These are phyloP conservation scores for Colinus virginianus DNA, from an alignment of 2,113 vertebrate species.

Conservation along the genomic window DNA sequence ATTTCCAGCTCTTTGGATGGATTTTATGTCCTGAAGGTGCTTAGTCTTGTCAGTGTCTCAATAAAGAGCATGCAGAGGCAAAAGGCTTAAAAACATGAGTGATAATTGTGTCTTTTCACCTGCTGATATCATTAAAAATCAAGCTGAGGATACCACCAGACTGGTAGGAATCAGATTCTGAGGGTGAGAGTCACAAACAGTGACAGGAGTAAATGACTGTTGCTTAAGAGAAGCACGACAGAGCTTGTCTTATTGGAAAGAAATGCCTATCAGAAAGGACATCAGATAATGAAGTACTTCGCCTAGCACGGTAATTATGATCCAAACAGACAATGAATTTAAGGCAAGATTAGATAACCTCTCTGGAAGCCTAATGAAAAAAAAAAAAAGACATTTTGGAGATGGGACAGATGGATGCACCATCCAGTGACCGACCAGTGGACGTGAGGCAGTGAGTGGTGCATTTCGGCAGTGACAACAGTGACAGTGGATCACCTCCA, in stretches of 20 bases:
- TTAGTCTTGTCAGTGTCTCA: neutral
- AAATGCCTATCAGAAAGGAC: neutral
- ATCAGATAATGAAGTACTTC: neutral
- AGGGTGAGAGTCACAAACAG: neutral
- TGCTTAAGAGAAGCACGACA: neutral
- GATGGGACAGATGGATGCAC: fast-evolving
- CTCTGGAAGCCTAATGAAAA: neutral
- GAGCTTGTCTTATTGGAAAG: neutral
- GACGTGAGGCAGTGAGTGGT: no score
- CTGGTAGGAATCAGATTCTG: neutral
- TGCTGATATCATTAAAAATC: neutral
- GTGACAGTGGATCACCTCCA: no score
- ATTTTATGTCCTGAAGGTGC: neutral
- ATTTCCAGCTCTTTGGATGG: neutral
- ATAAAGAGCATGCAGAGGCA: neutral
- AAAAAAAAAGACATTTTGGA: neutral
- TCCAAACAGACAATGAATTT: neutral
- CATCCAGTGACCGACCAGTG: no score
- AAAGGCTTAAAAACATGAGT: neutral
- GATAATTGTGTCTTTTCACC: neutral
- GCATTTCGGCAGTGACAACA: no score
- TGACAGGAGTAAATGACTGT: neutral
- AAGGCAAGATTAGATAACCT: neutral
- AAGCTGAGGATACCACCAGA: neutral
- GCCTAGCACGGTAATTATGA: neutral